These are phyloP conservation scores for Deroptyus accipitrinus DNA, from an alignment of 2,113 vertebrate genomes.

Conservation along the genomic window DNA sequence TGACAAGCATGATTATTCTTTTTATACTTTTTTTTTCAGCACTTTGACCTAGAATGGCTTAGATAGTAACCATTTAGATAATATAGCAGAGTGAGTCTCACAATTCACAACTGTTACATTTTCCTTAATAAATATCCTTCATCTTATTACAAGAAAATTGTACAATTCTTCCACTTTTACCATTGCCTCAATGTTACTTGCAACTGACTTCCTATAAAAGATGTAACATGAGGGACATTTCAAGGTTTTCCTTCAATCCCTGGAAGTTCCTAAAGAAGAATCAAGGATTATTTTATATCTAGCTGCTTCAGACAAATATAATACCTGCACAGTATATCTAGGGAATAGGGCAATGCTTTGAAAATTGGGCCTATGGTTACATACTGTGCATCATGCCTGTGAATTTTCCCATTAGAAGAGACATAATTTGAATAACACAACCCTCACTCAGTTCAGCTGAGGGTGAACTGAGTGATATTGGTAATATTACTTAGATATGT, in stretches of 20 bases:
- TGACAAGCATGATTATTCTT: neutral
- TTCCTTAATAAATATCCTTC: neutral
- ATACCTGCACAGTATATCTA: neutral
- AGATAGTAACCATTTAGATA: neutral
- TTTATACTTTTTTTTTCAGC: neutral
- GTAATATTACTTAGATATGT: neutral
- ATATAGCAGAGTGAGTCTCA: neutral
- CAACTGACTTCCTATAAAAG: neutral
- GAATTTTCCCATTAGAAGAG: neutral
- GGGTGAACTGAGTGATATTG: neutral
- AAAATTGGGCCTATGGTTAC: neutral
- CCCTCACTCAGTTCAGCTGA: neutral
- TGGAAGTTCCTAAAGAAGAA: neutral
- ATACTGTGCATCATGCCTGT: neutral
- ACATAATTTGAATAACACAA: neutral
- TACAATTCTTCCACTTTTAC: neutral
- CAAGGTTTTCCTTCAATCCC: neutral
- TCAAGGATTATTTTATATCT: neutral
- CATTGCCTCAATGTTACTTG: neutral
- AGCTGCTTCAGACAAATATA: neutral
- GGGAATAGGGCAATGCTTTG: neutral
- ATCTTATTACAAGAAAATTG: neutral
- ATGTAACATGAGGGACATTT: neutral
- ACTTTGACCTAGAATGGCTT: neutral
- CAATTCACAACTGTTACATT: neutral